phyloP scores from a whole-genome alignment of 2,888 invertebrate species.

The Macrosiphum euphorbiae region DNA sequence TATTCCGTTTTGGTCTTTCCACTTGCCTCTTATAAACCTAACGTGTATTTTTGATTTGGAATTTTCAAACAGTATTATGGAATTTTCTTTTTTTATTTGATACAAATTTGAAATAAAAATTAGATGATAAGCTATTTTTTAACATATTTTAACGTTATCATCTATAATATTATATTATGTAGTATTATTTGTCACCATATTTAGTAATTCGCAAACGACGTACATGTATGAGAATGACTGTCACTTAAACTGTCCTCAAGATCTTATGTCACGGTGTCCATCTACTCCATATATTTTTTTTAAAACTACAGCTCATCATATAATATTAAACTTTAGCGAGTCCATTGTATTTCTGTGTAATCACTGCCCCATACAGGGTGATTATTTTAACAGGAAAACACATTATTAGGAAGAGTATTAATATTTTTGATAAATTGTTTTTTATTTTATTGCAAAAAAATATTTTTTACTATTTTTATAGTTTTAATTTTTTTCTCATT shows the following conservation, averaged over 20 bases:
- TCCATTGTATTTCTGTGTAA: background rate
- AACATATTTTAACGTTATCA: background rate
- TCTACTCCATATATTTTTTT: too few relatives aligned
- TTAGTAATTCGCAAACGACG: background rate
- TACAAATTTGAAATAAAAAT: background rate
- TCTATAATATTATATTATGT: background rate
- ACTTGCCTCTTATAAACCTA: background rate
- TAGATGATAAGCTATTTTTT: background rate
- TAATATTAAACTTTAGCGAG: background rate
- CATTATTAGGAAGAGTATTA: background rate
- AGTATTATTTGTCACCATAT: conserved; percentile 1
- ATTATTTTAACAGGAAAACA: background rate
- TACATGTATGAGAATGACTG: background rate
- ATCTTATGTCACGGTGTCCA: background rate
- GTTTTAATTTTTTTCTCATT: background rate
- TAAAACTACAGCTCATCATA: background rate
- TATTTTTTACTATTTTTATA: background rate
- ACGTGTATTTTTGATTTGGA: background rate
- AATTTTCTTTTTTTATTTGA: background rate
- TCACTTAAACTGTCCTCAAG: background rate
- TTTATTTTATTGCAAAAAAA: background rate
- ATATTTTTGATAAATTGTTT: background rate
- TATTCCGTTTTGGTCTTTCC: background rate
- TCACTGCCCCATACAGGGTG: background rate
- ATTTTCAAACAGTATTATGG: background rate